Conservation (phyloP, 2,888 invertebrate genomes). For the Drosophila borborema region DNA sequence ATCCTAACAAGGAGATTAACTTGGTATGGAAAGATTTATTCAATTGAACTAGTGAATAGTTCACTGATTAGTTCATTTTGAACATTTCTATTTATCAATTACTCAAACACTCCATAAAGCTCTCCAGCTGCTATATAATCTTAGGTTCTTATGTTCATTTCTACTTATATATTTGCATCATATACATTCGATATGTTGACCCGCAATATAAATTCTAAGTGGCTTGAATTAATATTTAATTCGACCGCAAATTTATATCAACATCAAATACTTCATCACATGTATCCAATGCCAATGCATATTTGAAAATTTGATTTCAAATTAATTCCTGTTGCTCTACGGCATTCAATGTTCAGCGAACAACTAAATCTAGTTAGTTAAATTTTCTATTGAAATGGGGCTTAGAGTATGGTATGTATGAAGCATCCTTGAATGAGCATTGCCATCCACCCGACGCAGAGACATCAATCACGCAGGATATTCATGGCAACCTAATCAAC, state of each 20-base stretch:
- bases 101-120: background rate
- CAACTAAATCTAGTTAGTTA: constrained; percentile 11
- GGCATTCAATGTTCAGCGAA: background rate
- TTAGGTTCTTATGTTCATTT: background rate
- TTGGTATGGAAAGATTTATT: background rate
- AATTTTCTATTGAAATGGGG: background rate
- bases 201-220: background rate
- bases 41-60: background rate
- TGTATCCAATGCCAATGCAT: background rate
- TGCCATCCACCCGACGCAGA: background rate
- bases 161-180: background rate
- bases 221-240: background rate
- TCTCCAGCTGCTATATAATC: background rate
- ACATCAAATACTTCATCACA: background rate
- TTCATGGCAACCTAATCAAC: constrained; percentile 56
- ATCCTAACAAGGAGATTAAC: background rate
- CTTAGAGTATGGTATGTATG: background rate
- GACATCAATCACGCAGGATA: constrained; percentile 25
- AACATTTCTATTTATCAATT: background rate
- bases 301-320: background rate
- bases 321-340: background rate
- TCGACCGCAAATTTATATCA: background rate
- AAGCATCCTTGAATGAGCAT: background rate
- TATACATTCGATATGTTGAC: background rate
- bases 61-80: background rate